These are phyloP conservation scores for Parambassis ranga DNA, from an alignment of 2,797 vertebrate species.

Conservation along the genomic window DNA sequence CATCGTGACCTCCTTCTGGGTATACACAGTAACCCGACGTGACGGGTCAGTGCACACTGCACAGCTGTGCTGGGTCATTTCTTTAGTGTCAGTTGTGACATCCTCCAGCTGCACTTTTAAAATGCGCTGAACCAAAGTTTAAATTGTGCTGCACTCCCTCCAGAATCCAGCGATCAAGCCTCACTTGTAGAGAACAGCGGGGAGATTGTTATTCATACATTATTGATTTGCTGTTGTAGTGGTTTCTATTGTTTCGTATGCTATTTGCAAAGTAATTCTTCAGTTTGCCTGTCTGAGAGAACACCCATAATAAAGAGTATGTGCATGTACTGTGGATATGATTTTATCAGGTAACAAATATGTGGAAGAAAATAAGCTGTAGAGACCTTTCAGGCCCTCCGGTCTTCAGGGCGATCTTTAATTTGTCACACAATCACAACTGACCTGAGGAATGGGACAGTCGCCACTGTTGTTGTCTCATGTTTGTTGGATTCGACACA, in stretches of 20 bases:
- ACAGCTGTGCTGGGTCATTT: conserved; percentile 12
- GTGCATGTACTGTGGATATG: neutral
- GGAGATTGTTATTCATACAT: conserved; percentile 35
- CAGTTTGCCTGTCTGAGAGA: neutral
- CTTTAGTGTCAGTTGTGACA: neutral
- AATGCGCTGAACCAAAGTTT: neutral
- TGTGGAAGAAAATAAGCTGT: too few species aligned
- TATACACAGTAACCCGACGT: neutral
- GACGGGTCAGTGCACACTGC: neutral
- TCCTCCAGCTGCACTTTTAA: conserved; percentile 13
- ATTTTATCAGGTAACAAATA: conserved; percentile 4
- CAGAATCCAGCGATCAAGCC: conserved; percentile 5
- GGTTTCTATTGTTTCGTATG: conserved; percentile 14
- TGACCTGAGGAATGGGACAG: too few species aligned
- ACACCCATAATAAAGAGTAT: neutral
- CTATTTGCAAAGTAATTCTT: conserved; percentile 11
- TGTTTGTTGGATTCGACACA: too few species aligned
- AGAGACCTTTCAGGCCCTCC: too few species aligned
- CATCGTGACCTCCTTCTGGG: neutral
- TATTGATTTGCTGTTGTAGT: conserved; percentile 39
- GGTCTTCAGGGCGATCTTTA: too few species aligned
- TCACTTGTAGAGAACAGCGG: neutral
- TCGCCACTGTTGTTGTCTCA: too few species aligned
- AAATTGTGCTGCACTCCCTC: neutral
- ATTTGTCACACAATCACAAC: too few species aligned